Base-by-base conservation (phyloP, 1,140 invertebrate genomes). In the Caenorhabditis brenneri region DNA sequence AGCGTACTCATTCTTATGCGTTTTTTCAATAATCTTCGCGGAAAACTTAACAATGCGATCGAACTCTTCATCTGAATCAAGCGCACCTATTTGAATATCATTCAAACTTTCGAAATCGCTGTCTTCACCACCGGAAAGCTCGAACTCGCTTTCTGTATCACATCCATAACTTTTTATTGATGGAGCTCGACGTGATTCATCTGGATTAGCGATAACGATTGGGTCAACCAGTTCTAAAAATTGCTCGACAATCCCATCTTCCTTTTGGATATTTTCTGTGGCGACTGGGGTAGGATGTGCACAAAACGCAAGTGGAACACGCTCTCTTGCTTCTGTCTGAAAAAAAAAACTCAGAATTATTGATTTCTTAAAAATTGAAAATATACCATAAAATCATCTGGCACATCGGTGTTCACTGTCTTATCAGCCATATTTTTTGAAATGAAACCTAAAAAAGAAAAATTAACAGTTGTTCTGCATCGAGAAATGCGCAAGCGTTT, bases 131-230 rank as follows among this genome's bases (percentile, higher is more conserved):
- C n/a, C 65, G 15, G 65, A 74, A 22, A 74, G 46, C 65, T 74
- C 65, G n/a, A 74, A 74, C 42, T 74, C 65, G 10, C 65, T 74
- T 74, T 74, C 65, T 33, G 65, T 42, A 31, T 74, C 65, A 29
- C 65, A 42, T 2, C 65, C 65, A 24, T 19, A 74, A 24, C 65
- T 74, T 74, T 74, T 74, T 10, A 74, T 12, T 24, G 65, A 74
- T 42, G 65, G n/a, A 7, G 65, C 65, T 42, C 42, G 65, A 6
- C 65, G 65, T 24, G 16, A 27, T 74, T 74, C 65, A 74, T 31
- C 42, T 6, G 36, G 65, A 27, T 74, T 74, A 0, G n/a, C n/a
- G 1, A 74, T 22, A n/a, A 46, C 24, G 22, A 74, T 42, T 3
- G 65, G 65, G 27, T 74, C 65, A 7, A 74, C 36, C 22, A 42